These are phyloP conservation scores for Typhlichthys subterraneus DNA, from an alignment of 2,797 vertebrate species.

Conservation along the genomic window DNA sequence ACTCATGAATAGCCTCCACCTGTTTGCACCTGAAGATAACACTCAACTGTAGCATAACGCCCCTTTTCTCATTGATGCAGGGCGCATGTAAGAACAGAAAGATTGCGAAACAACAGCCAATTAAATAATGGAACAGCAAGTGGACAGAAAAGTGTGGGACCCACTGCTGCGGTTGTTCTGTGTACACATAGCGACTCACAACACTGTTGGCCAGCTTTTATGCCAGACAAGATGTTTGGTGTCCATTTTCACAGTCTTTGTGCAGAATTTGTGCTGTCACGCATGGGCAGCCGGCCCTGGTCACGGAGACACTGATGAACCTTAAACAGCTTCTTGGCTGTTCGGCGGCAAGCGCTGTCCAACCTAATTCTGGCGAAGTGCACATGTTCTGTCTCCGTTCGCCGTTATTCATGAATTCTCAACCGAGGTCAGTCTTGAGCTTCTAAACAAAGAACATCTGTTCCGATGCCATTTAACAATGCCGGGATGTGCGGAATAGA, in stretches of 20 bases:
- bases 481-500: constrained; percentile 35
- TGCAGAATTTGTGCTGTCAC: constrained; percentile 32
- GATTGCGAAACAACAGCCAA: too few species aligned
- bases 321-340: constrained; percentile 45
- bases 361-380: constrained; percentile 36
- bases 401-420: constrained; percentile 44
- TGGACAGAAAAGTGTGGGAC: too few species aligned
- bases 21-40: too few species aligned
- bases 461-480: constrained; percentile 26
- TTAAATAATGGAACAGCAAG: too few species aligned
- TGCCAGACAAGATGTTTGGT: constrained; percentile 14
- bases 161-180: too few species aligned
- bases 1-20: too few species aligned
- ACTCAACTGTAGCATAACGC: too few species aligned
- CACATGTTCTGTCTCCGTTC: constrained; percentile 20
- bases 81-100: too few species aligned
- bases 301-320: constrained; percentile 43
- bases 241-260: constrained; percentile 15
- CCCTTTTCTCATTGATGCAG: too few species aligned
- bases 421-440: constrained; percentile 16
- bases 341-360: constrained; percentile 34
- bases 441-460: constrained; percentile 18
- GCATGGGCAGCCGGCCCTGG: constrained; percentile 35
- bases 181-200: constrained; percentile 4
- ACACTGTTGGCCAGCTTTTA: neutral